phyloP scores from a whole-genome alignment of 1,140 invertebrate species.

The Portunus trituberculatus region DNA sequence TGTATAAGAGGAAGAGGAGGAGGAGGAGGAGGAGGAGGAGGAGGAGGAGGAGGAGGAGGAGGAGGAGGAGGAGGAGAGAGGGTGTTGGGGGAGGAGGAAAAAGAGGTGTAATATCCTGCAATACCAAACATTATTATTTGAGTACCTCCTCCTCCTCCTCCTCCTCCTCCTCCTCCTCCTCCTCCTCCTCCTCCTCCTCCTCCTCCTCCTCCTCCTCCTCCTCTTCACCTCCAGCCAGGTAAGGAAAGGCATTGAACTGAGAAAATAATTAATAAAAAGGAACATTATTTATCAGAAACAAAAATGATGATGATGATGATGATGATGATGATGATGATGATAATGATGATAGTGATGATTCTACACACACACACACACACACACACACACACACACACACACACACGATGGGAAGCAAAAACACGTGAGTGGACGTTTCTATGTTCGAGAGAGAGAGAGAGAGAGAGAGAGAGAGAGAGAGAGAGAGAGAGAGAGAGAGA shows the following conservation, averaged over 20 bases:
- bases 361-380: background rate
- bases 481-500: slow-evolving; percentile 24
- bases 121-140: background rate
- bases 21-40: background rate
- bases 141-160: background rate
- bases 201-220: background rate
- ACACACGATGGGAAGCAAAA: background rate
- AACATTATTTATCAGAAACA: no score
- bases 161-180: slow-evolving; percentile 4
- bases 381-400: slow-evolving; percentile 37
- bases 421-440: background rate
- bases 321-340: no score
- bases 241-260: background rate
- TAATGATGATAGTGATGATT: no score
- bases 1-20: background rate
- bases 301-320: no score
- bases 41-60: no score
- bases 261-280: background rate
- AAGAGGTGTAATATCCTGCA: background rate
- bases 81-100: background rate
- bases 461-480: slow-evolving; percentile 47
- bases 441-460: slow-evolving; percentile 30
- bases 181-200: background rate
- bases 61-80: background rate
- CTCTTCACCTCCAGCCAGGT: background rate